Evolutionary conservation across 2,797 vertebrate species (phyloP).

Genomic region (Karalla daura): DNA sequence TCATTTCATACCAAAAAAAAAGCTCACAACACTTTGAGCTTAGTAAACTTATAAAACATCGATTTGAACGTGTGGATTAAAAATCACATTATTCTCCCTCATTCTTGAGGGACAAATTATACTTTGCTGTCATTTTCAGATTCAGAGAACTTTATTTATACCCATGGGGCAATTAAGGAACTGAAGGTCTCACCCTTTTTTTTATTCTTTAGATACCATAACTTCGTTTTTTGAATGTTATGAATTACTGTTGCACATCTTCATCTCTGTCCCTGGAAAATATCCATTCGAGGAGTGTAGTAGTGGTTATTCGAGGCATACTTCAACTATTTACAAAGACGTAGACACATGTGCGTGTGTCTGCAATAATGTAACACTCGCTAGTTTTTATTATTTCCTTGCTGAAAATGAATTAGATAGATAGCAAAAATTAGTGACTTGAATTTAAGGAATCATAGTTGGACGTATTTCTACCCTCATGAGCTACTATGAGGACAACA

Average conservation of each 20-base stretch:
- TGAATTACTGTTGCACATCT: too few species aligned
- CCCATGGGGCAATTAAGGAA: too few species aligned
- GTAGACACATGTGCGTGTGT: background rate
- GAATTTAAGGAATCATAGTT: background rate
- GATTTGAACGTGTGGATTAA: background rate
- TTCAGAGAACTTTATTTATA: too few species aligned
- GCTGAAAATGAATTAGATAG: too few species aligned
- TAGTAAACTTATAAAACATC: background rate
- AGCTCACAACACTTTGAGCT: too few species aligned
- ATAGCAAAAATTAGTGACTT: slow-evolving; percentile 11
- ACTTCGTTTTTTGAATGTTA: too few species aligned
- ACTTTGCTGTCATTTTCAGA: too few species aligned
- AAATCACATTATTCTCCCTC: background rate
- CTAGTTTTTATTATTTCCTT: too few species aligned
- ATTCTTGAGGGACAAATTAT: background rate
- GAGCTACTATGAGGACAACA: slow-evolving; percentile 17
- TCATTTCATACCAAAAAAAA: too few species aligned
- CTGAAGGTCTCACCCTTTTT: too few species aligned
- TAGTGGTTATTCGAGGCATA: background rate
- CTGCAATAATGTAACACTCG: too few species aligned
- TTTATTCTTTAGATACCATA: too few species aligned
- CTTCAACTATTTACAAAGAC: background rate
- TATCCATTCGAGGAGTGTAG: background rate
- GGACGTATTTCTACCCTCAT: background rate
- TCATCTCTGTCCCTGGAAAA: background rate